phyloP scores from a whole-genome alignment of 2,888 invertebrate species.

The Choreutis nemorana region DNA sequence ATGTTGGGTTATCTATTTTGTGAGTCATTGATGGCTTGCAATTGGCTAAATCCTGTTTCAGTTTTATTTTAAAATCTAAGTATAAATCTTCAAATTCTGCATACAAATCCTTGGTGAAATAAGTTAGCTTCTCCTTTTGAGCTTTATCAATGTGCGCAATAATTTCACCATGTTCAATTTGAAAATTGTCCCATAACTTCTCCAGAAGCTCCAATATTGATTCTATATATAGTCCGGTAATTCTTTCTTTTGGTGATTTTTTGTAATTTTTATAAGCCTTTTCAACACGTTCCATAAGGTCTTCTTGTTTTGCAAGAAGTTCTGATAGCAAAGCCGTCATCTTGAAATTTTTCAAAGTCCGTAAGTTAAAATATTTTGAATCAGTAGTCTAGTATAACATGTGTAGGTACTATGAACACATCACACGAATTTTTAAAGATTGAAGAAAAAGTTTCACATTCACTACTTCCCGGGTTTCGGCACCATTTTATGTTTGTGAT shows the following conservation, averaged over 20 bases:
- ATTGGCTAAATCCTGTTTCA: not conserved
- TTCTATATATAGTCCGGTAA: conserved; percentile 2
- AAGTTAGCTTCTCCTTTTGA: not conserved
- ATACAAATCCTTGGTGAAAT: not conserved
- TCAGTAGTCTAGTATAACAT: too few species aligned
- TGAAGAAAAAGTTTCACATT: too few species aligned
- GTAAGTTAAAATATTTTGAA: too few species aligned
- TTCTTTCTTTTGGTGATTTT: conserved; percentile 3
- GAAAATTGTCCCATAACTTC: not conserved
- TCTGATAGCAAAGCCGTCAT: conserved; percentile 1
- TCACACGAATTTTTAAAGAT: too few species aligned
- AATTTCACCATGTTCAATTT: not conserved
- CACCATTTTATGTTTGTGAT: too few species aligned
- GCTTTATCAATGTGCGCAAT: not conserved
- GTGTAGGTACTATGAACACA: too few species aligned
- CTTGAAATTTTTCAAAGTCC: conserved; percentile 4
- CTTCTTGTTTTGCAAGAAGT: not conserved
- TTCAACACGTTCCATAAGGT: not conserved
- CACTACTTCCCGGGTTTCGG: too few species aligned
- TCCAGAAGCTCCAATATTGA: conserved; percentile 1
- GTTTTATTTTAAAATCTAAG: not conserved
- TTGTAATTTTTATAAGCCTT: not conserved
- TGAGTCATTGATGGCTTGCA: not conserved
- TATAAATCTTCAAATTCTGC: not conserved
- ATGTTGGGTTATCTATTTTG: not conserved